phyloP scores from a whole-genome alignment of 2,113 vertebrate species.

The Cheilinus undulatus region DNA sequence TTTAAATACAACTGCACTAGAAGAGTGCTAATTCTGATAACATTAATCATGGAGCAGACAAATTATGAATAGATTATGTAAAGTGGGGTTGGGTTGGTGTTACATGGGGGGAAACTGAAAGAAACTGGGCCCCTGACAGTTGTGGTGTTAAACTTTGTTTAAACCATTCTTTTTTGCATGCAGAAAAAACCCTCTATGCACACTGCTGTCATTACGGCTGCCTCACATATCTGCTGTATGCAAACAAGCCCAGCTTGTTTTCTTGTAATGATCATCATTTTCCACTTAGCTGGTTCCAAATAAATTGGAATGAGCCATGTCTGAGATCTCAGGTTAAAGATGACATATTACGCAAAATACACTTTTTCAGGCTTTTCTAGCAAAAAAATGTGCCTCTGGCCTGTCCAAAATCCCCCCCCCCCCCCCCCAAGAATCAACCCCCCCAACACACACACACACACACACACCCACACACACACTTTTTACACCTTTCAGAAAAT shows the following conservation, averaged over 20 bases:
- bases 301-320: too few relatives aligned
- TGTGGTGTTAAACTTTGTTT: constrained; percentile 49
- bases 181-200: constrained; percentile 57
- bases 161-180: constrained; percentile 28
- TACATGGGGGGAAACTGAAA: constrained; percentile 23
- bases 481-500: too few relatives aligned
- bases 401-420: too few relatives aligned
- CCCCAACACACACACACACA: too few relatives aligned
- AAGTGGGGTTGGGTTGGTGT: neutral
- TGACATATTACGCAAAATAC: too few relatives aligned
- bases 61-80: neutral
- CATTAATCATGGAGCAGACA: neutral
- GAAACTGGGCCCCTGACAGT: constrained; percentile 40
- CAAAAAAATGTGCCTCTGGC: too few relatives aligned
- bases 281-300: constrained; percentile 74
- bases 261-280: constrained; percentile 78
- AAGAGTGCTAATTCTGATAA: neutral
- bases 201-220: constrained; percentile 69
- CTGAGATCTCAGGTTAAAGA: too few relatives aligned
- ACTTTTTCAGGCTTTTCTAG: too few relatives aligned
- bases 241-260: constrained; percentile 75
- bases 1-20: neutral
- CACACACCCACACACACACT: too few relatives aligned
- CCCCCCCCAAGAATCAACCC: too few relatives aligned
- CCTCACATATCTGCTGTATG: constrained; percentile 69